Evolutionary conservation across 2,888 invertebrate genomes (phyloP).

Genomic region (Cotesia congregata): DNA sequence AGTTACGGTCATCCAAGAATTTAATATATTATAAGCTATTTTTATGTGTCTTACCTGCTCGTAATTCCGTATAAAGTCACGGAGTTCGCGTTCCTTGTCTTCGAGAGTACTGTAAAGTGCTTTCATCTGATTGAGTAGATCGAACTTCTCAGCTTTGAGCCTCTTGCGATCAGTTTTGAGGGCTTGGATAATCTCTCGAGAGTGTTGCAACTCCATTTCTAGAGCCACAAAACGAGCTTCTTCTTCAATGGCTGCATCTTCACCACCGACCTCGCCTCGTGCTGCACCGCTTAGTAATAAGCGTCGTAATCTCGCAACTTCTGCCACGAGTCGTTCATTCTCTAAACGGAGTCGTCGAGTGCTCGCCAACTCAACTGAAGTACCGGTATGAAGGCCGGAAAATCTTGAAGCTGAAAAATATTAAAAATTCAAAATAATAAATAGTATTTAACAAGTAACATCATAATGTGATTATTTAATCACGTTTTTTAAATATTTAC

Average conservation of each 20-base stretch:
- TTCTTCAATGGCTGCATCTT: slow-evolving; percentile 71
- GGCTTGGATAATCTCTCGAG: slow-evolving; percentile 85
- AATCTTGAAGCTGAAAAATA: slow-evolving; percentile 60
- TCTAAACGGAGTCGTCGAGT: slow-evolving; percentile 79
- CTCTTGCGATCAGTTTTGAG: slow-evolving; percentile 92
- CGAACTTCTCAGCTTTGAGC: slow-evolving; percentile 93
- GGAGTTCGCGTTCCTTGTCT: slow-evolving; percentile 93
- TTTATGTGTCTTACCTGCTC: slow-evolving; percentile 79
- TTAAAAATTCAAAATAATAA: background rate
- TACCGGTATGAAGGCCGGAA: slow-evolving; percentile 70
- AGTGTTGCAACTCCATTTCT: slow-evolving; percentile 82
- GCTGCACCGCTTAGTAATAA: slow-evolving; percentile 78
- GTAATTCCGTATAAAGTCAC: slow-evolving; percentile 95
- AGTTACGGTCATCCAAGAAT: background rate
- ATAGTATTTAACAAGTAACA: background rate
- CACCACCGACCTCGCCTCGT: slow-evolving; percentile 74
- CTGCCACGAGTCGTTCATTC: slow-evolving; percentile 83
- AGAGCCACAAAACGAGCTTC: slow-evolving; percentile 75
- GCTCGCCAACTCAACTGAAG: slow-evolving; percentile 74
- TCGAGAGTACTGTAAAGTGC: slow-evolving; percentile 94
- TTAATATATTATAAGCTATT: slow-evolving; percentile 1
- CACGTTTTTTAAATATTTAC: too few species aligned
- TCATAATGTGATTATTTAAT: too few species aligned
- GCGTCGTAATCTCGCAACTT: slow-evolving; percentile 79
- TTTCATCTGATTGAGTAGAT: slow-evolving; percentile 93